Base-by-base conservation (phyloP, 92 coral and sea anemone species). In the Anthopleura xanthogrammica region DNA sequence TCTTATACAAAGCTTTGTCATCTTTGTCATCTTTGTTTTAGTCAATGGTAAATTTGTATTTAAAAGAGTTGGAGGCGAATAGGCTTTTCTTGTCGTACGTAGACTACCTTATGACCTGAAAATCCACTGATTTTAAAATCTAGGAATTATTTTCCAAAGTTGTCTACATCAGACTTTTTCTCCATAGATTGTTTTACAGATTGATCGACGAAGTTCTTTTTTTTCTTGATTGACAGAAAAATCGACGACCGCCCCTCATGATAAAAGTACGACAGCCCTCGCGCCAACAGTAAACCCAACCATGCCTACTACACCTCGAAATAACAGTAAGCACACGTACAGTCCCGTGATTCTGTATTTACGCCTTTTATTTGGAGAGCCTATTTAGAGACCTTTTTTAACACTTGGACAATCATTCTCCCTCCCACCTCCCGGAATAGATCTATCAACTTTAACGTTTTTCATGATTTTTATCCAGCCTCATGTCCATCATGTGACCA, bases 401-500 rank as follows among this genome's bases (percentile, higher is more conserved):
- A 29, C 36, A 29, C 36, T 29, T 29, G 36, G 36, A 29, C 36
- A 29, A 29, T 29, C 36, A 29, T 29, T 29, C 36, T 29, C 36
- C 36, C 36, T 29, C 1, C 36, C 36, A 29, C 36, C 36, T 29
- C 36, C 19, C 1, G 4, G 39, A 39, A 74, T 52, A 74, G 19
- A 12, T 40, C 1, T 41, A 16, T 39, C 5, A 43, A 16, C 1
- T 23, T 75, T 6, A 42, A 50, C 5, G 36, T 12, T 43, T 50
- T 17, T 6, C 7, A 3, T 16, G 5, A 7, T 52, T 77, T 50
- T 77, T 0, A 12, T 64, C 11, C 60, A 81, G 84, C n/a, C 7
- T 41, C 54, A 42, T 81, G 84, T 24, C 62, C 64, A n/a, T 52
- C 41, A 14, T 81, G 84, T 48, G 74, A 76, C 42, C 23, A 24